Evolutionary conservation across 2,797 vertebrate species (phyloP), one percentile per base, ranked within the genome.

Genomic region (Macroramphosus scolopax): DNA sequence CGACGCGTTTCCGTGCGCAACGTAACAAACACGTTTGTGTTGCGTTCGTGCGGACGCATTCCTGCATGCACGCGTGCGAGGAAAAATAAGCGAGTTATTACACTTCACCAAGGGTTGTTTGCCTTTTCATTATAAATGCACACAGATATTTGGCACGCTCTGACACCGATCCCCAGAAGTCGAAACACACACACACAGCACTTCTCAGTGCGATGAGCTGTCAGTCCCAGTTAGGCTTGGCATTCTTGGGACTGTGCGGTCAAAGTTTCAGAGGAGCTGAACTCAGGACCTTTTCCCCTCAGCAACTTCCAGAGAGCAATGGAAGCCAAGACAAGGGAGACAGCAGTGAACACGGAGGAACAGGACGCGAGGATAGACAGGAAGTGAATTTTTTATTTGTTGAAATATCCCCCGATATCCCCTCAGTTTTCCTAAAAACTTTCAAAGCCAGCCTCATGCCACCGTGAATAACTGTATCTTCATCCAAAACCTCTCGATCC

Each of bases 161-260:
- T 28, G 5, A 57, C 63, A 68, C 66, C 54, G 57, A 30, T 25
- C 20, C 34, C 36, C 32, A 42, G 20, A 53, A 58, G 50, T 28
- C 61, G 32, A 45, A 30, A 48, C 58, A 68, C 65, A 49, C 59
- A 64, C 56, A 59, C 51, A 57, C 36, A 72, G 60, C 73, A 57
- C 68, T 57, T 65, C 51, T 68, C 63, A 75, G 62, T 58, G 72
- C 47, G 36, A 82, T 57, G 66, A 80, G 76, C 77, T 87, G 82
- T 90, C 85, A 88, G 65, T 82, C 78, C 74, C 80, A 77, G 81
- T 89, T 89, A 88, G 75, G 74, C 77, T 85, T 87, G 87, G 86
- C 86, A 72, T 84, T 83, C 80, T 83, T 56, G 60, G 87, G 85
- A 87, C 83, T 78, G 73, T 63, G 77, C 61, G 73, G 81, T 81